phyloP scores from a whole-genome alignment of 1,140 invertebrate genomes.

The Aphaenogaster rudis region DNA sequence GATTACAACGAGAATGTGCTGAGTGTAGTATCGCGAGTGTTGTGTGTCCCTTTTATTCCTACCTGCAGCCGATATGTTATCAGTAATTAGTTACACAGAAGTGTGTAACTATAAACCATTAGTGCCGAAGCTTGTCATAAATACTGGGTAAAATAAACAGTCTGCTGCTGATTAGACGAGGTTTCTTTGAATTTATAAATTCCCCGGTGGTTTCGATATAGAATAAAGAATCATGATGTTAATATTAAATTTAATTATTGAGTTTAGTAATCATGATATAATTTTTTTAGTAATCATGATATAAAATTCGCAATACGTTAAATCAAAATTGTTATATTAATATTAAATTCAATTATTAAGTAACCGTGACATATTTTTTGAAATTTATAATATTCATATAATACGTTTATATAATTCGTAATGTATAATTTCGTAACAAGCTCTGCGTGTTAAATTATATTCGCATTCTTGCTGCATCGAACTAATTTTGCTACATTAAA shows the following conservation, averaged over 20 bases:
- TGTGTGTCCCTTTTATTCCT: conserved; percentile 65
- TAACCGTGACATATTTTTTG: not conserved
- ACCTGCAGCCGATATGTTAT: conserved; percentile 62
- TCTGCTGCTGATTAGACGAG: conserved; percentile 51
- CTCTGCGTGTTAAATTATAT: not conserved
- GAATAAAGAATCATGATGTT: too few species aligned
- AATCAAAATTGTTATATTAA: not conserved
- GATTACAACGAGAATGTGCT: conserved; percentile 72
- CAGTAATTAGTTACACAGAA: conserved; percentile 83
- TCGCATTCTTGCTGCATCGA: not conserved
- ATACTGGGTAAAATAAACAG: conserved; percentile 73
- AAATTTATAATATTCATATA: not conserved
- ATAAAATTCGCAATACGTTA: too few species aligned
- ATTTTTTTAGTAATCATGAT: too few species aligned
- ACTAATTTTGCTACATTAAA: conserved; percentile 36
- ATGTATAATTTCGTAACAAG: not conserved
- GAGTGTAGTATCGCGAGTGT: conserved; percentile 75
- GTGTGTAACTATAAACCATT: too few species aligned
- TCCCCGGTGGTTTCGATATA: too few species aligned
- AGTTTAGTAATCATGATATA: too few species aligned
- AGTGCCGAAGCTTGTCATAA: conserved; percentile 74
- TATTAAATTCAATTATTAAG: not conserved
- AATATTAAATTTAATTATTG: too few species aligned
- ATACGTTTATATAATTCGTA: not conserved
- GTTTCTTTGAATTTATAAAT: conserved; percentile 33